These are phyloP conservation scores for Anneissia japonica DNA, from an alignment of 35 echinoderm and acorn worm genomes.

Conservation along the genomic window DNA sequence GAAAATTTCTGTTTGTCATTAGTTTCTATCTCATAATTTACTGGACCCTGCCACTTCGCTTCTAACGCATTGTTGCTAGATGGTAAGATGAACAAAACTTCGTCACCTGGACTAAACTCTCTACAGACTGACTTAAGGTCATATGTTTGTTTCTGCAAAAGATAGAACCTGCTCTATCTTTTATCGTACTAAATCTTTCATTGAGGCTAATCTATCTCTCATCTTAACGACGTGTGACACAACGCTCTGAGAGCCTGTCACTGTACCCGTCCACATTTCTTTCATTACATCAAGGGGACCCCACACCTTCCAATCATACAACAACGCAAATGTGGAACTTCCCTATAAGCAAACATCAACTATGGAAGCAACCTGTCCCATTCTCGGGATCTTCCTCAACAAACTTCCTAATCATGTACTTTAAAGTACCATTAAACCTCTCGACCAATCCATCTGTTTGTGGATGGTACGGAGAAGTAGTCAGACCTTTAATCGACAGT, in stretches of 20 bases:
- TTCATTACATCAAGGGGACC: conserved; percentile 28
- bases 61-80: background rate
- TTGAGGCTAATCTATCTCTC: too few relatives aligned
- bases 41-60: conserved; percentile 13
- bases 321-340: conserved; percentile 31
- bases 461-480: too few relatives aligned
- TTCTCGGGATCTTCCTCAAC: background rate
- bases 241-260: too few relatives aligned
- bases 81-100: too few relatives aligned
- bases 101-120: conserved; percentile 18
- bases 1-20: background rate
- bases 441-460: conserved; percentile 14
- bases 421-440: conserved; percentile 16
- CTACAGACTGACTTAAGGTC: background rate
- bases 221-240: conserved; percentile 1
- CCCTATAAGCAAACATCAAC: conserved; percentile 18
- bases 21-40: conserved; percentile 17
- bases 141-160: background rate
- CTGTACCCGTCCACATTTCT: background rate
- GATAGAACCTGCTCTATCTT: background rate
- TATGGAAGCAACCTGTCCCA: conserved; percentile 2
- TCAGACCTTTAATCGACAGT: background rate
- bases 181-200: background rate
- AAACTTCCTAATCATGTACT: background rate
- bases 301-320: conserved; percentile 27